Percentiles rank a stretch among this genome's conserved stretches.
These are phyloP conservation scores for Cavia aperea DNA, from an alignment of 2,113 vertebrate genomes.

Conservation along the genomic window DNA sequence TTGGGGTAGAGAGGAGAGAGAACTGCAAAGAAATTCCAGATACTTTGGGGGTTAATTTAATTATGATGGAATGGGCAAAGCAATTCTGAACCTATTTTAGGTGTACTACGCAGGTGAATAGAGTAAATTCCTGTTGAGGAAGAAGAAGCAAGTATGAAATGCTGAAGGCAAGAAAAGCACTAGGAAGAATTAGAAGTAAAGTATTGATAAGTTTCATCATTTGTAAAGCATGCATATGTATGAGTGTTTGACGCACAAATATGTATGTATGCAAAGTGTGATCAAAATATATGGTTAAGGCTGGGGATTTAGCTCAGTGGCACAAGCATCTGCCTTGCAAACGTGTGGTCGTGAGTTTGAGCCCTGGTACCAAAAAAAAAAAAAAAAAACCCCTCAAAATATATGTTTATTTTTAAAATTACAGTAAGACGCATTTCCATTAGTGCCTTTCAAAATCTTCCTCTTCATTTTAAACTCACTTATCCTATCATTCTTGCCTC, in stretches of 20 bases:
- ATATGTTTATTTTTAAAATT: too few relatives aligned
- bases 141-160: not conserved
- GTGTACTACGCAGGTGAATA: not conserved
- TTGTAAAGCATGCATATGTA: not conserved
- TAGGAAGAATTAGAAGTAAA: not conserved
- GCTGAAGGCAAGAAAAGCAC: not conserved
- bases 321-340: too few relatives aligned
- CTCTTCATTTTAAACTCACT: not conserved
- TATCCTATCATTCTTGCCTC: not conserved
- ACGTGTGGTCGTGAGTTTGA: too few relatives aligned
- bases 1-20: not conserved
- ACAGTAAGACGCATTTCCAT: too few relatives aligned
- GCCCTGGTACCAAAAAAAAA: too few relatives aligned
- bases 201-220: not conserved
- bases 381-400: too few relatives aligned
- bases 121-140: not conserved
- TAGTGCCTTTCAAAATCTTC: not conserved
- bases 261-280: not conserved
- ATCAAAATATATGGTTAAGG: not conserved
- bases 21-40: not conserved
- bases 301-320: too few relatives aligned
- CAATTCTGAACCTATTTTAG: not conserved
- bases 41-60: not conserved
- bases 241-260: not conserved
- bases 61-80: not conserved